A percentile compares a stretch with the other conserved stretches of the same genome.
These are phyloP conservation scores for Thymelicus sylvestris DNA, from an alignment of 2,888 invertebrate genomes.

Conservation along the genomic window DNA sequence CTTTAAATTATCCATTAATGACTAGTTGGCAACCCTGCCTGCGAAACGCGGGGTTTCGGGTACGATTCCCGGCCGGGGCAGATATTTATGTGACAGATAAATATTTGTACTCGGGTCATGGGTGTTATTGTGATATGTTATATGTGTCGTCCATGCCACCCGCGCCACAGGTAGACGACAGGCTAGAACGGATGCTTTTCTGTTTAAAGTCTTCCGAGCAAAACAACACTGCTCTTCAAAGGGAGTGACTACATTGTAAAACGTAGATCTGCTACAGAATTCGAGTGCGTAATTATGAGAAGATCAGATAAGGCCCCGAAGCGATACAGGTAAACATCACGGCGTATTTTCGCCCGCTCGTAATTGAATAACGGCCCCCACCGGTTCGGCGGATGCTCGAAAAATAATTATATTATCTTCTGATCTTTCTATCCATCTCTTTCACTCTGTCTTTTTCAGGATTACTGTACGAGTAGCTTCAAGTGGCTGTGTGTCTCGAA, in stretches of 20 bases:
- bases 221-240: too few species aligned
- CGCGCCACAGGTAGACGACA: too few species aligned
- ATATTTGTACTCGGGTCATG: too few species aligned
- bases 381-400: conserved; percentile 67
- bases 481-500: background rate
- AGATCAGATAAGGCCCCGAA: conserved; percentile 64
- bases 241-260: background rate
- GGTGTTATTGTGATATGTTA: too few species aligned
- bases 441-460: conserved; percentile 40
- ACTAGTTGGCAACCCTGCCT: too few species aligned
- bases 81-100: too few species aligned
- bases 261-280: background rate
- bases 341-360: conserved; percentile 64
- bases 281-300: conserved; percentile 56
- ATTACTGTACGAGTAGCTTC: background rate
- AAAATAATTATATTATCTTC: conserved; percentile 74
- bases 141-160: too few species aligned
- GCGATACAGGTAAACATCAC: conserved; percentile 70
- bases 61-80: too few species aligned
- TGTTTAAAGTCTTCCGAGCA: too few species aligned
- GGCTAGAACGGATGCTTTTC: too few species aligned
- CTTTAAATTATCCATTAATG: too few species aligned
- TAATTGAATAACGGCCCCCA: conserved; percentile 77
- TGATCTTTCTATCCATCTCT: conserved; percentile 53
- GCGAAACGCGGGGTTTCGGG: too few species aligned